phyloP scores from a whole-genome alignment of 2,113 vertebrate genomes.

The Chaetodon trifascialis region DNA sequence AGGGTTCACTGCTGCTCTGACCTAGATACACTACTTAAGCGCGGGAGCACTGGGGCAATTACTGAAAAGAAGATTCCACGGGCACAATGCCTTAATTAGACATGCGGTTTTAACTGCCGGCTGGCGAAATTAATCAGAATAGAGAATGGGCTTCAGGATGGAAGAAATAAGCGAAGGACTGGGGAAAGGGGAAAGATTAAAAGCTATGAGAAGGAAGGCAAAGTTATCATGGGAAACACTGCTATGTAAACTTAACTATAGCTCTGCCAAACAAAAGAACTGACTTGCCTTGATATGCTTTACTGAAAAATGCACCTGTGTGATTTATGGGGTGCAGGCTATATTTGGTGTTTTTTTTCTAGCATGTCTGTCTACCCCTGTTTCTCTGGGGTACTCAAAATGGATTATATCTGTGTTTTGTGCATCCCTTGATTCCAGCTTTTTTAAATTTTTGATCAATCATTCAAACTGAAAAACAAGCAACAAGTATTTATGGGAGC shows the following conservation, averaged over 20 bases:
- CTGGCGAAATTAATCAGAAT: constrained; percentile 54
- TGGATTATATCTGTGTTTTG: constrained; percentile 10
- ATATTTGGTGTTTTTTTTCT: background rate
- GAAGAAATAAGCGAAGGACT: background rate
- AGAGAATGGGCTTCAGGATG: constrained; percentile 22
- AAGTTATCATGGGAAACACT: constrained; percentile 1
- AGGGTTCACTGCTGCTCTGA: constrained; percentile 58
- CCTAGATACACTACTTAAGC: constrained; percentile 58
- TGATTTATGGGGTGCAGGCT: background rate
- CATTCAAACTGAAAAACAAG: constrained; percentile 2
- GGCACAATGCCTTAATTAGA: constrained; percentile 67
- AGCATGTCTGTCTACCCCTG: background rate
- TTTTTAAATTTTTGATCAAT: constrained; percentile 21
- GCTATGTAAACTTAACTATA: background rate
- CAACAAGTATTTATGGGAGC: constrained; percentile 32
- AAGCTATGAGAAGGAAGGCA: background rate
- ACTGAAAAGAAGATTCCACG: constrained; percentile 58
- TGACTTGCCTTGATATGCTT: background rate
- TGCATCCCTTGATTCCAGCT: background rate
- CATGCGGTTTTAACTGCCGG: constrained; percentile 38
- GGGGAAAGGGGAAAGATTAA: constrained; percentile 20
- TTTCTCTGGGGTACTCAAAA: background rate
- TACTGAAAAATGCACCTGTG: background rate
- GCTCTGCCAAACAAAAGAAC: background rate
- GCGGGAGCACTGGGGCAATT: constrained; percentile 46